Evolutionary conservation across 2,888 invertebrate species (phyloP).

Genomic region (Odontocolon sp.): DNA sequence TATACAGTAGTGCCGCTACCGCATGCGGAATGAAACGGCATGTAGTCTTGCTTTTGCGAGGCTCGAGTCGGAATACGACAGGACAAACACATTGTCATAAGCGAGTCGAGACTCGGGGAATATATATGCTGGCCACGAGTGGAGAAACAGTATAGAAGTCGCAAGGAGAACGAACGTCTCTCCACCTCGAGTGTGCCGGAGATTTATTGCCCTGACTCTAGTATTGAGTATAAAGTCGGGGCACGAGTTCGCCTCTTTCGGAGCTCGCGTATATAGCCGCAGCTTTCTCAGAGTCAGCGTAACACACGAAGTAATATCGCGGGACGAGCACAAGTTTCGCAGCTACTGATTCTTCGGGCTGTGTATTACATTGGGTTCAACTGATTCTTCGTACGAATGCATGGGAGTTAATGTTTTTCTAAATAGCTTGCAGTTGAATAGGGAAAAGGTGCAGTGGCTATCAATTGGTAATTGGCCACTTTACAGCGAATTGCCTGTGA

Average conservation of each 20-base stretch:
- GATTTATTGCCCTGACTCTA: constrained; percentile 73
- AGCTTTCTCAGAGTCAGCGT: constrained; percentile 75
- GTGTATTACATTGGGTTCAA: too few relatives aligned
- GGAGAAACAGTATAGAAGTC: constrained; percentile 38
- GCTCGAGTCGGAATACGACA: constrained; percentile 23
- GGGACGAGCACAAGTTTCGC: constrained; percentile 25
- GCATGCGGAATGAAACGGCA: constrained; percentile 12
- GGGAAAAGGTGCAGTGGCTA: too few relatives aligned
- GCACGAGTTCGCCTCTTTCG: constrained; percentile 61
- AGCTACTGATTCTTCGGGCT: background rate
- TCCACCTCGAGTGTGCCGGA: constrained; percentile 76
- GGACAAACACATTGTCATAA: constrained; percentile 60
- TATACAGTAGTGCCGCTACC: constrained; percentile 6
- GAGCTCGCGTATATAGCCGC: constrained; percentile 17
- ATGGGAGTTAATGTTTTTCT: too few relatives aligned
- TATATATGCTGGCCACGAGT: constrained; percentile 12
- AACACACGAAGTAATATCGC: constrained; percentile 54
- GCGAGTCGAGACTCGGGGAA: constrained; percentile 26
- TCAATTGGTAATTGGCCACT: too few relatives aligned
- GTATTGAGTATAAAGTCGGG: constrained; percentile 45
- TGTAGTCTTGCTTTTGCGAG: constrained; percentile 27
- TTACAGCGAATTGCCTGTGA: too few relatives aligned
- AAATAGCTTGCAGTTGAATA: background rate
- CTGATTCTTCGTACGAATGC: too few relatives aligned
- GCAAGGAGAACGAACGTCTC: constrained; percentile 66